Conservation (phyloP, 2,113 vertebrate genomes). For the Ondatra zibethicus region DNA sequence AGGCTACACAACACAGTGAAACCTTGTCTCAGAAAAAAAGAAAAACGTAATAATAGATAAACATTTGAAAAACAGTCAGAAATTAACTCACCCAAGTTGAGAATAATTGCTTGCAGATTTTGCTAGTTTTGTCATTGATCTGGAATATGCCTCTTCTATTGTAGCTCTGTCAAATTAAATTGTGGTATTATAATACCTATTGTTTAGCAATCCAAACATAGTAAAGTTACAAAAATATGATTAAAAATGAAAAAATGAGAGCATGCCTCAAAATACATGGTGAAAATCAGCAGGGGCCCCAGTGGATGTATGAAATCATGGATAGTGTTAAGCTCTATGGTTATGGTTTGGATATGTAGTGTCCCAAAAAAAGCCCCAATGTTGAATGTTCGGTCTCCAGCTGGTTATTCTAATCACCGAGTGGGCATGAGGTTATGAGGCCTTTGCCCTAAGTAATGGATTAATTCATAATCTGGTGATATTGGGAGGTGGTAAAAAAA, state of each 20-base stretch:
- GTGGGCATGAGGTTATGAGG: not conserved
- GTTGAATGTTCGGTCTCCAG: not conserved
- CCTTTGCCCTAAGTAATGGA: not conserved
- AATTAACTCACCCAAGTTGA: conserved; percentile 94
- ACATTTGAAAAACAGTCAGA: not conserved
- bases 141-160: conserved; percentile 96
- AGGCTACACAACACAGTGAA: not conserved
- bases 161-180: conserved; percentile 90
- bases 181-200: conserved; percentile 21
- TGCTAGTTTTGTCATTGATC: conserved; percentile 98
- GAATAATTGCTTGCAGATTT: conserved; percentile 97
- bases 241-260: conserved; percentile 40
- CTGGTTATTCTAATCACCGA: not conserved
- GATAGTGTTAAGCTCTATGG: not conserved
- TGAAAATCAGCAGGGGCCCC: not conserved
- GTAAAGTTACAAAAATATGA: conserved; percentile 54
- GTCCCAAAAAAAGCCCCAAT: not conserved
- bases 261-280: not conserved
- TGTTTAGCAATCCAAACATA: conserved; percentile 69
- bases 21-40: not conserved
- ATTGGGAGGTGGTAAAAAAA: not conserved
- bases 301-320: not conserved
- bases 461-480: not conserved
- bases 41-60: not conserved
- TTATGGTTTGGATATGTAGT: not conserved